Evolutionary conservation across 2,888 invertebrate species (phyloP), one percentile per base, ranked within the genome.

Genomic region (Herminia tarsipennalis): DNA sequence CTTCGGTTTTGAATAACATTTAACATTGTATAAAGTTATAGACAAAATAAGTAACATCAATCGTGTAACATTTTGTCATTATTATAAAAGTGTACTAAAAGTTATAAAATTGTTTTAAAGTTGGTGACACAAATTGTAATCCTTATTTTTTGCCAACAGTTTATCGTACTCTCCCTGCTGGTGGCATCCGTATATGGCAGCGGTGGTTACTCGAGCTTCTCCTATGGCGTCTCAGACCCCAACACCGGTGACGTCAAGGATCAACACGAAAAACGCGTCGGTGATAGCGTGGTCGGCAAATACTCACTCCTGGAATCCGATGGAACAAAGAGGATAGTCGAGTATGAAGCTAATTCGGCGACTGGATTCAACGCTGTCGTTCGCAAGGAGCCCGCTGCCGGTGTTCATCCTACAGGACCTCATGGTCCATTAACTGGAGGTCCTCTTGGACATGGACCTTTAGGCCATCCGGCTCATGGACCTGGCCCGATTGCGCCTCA

Each of bases 201-300:
- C 33, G 78, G 73, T 2, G 78, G 81, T 36, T 78, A 74, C 64
- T 79, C 78, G 46, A 83, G 82, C 64, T 85, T 83, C 59, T 83
- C 84, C 4, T 85, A 85, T 48, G 84, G 83, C 17, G 85, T 85
- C 3, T 76, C 81, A 32, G 85, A 85, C 56, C 85, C 84, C 3
- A 74, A 81, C 65, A 85, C 85, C 21, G 84, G 84, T 25, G 85
- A 84, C 47, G 66, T 82, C 24, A 84, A 85, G 49, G 81, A 80
- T 39, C 93, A 93, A 73, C 92, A 92, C 35, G 94, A 94, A 77
- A 91, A 90, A 16, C 92, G 94, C 10, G 88, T 91, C 36, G 94
- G 94, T 12, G 93, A 93, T 74, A 92, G 89, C 46, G 94, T 94
- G n/a, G 92, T 92, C 27, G 84, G 85, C 16, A 81, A 85, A 68